Conservation (phyloP, 1,140 invertebrate genomes). For the Mamestra configurata region DNA sequence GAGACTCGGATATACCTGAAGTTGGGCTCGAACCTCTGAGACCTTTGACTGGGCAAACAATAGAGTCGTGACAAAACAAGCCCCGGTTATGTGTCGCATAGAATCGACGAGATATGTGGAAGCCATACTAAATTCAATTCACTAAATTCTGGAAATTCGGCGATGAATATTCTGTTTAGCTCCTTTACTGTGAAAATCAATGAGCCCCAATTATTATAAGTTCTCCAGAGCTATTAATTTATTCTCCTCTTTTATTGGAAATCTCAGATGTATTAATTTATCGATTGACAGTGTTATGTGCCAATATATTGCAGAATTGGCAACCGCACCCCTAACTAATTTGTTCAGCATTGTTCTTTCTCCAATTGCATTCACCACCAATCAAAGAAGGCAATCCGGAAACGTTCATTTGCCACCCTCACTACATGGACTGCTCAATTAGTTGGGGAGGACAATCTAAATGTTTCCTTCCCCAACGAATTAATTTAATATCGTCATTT, state of each 20-base stretch:
- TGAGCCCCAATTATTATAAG: background rate
- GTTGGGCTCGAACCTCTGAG: background rate
- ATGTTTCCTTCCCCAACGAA: background rate
- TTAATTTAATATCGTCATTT: constrained; percentile 6
- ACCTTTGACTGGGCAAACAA: constrained; percentile 32
- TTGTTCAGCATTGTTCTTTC: background rate
- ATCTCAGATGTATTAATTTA: background rate
- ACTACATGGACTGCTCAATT: background rate
- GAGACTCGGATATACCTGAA: constrained; percentile 12
- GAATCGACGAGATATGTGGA: constrained; percentile 7
- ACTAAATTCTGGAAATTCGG: background rate
- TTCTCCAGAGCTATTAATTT: background rate
- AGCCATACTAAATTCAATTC: constrained; percentile 23
- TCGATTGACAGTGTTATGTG: too few relatives aligned
- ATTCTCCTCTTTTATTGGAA: background rate
- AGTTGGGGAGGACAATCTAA: background rate
- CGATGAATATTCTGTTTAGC: background rate
- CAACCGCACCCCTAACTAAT: background rate
- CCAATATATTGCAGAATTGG: background rate
- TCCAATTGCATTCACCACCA: background rate
- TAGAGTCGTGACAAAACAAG: constrained; percentile 23
- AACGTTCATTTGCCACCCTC: background rate
- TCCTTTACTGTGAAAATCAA: background rate
- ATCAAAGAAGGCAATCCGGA: background rate
- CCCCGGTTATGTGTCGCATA: background rate